A percentile compares a stretch with the other conserved stretches of the same genome.
phyloP scores from a whole-genome alignment of 2,888 invertebrate genomes.

The Papilio protenor region DNA sequence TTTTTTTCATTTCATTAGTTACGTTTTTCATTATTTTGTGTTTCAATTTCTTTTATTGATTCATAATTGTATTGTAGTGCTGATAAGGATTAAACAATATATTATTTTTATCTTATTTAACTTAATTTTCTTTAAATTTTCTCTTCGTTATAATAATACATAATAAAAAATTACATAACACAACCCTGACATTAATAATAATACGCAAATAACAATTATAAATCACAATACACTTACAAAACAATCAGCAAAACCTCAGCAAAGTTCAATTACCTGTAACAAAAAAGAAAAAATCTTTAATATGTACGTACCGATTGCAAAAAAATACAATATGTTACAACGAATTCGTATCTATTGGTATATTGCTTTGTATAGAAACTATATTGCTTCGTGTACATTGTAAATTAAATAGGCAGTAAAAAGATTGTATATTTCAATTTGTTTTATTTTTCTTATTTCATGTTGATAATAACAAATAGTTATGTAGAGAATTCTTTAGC shows the following conservation, averaged over 20 bases:
- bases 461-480: neutral
- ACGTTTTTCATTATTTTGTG: too few relatives aligned
- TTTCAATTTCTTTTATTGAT: too few relatives aligned
- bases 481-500: neutral
- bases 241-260: conserved; percentile 28
- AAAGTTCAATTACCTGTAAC: conserved; percentile 72
- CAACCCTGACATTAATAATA: conserved; percentile 5
- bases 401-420: conserved; percentile 12
- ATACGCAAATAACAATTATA: conserved; percentile 31
- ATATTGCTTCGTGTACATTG: conserved; percentile 11
- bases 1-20: too few relatives aligned
- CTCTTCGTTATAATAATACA: neutral
- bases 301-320: conserved; percentile 46
- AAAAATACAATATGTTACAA: conserved; percentile 30
- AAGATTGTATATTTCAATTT: conserved; percentile 13
- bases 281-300: conserved; percentile 60
- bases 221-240: conserved; percentile 40
- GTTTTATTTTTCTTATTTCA: neutral
- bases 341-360: conserved; percentile 8
- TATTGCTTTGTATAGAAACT: conserved; percentile 6
- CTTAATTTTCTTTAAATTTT: neutral
- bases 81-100: too few relatives aligned
- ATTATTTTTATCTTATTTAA: too few relatives aligned
- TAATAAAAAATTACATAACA: neutral
- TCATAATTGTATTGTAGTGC: too few relatives aligned